These are phyloP conservation scores for Xylophagus ater DNA, from an alignment of 2,888 invertebrate species.

Conservation along the genomic window DNA sequence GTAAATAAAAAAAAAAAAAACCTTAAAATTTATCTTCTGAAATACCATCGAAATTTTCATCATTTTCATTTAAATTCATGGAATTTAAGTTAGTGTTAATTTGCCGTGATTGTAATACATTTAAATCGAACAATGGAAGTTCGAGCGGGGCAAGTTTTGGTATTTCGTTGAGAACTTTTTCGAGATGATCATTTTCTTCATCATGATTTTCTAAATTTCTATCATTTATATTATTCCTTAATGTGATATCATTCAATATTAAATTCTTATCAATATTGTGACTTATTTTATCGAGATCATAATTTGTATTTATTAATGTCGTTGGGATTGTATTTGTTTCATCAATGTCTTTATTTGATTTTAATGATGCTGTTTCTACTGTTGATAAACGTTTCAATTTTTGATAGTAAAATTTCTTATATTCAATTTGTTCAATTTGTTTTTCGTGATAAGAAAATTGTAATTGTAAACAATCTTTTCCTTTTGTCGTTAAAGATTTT, in stretches of 20 bases:
- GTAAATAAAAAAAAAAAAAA: background rate
- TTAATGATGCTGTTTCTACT: slow-evolving; percentile 19
- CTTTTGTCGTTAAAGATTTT: slow-evolving; percentile 26
- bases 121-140: slow-evolving; percentile 32
- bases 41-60: background rate
- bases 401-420: slow-evolving; percentile 31
- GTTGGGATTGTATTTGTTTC: background rate
- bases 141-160: slow-evolving; percentile 33
- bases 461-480: slow-evolving; percentile 29
- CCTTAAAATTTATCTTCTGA: background rate
- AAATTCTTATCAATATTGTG: slow-evolving; percentile 13
- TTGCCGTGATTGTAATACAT: slow-evolving; percentile 16
- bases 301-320: background rate
- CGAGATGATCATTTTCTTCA: slow-evolving; percentile 10
- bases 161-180: too few species aligned
- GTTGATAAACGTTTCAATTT: slow-evolving; percentile 24
- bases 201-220: slow-evolving; percentile 2
- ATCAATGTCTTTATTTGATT: slow-evolving; percentile 25
- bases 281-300: slow-evolving; percentile 8
- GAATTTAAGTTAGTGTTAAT: slow-evolving; percentile 13
- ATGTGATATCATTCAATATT: slow-evolving; percentile 3
- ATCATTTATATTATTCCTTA: background rate
- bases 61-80: background rate
- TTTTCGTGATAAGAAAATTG: slow-evolving; percentile 31
- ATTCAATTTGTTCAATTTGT: slow-evolving; percentile 31